These are phyloP conservation scores for Ptyas mucosa DNA, from an alignment of 2,113 vertebrate genomes.

Conservation along the genomic window DNA sequence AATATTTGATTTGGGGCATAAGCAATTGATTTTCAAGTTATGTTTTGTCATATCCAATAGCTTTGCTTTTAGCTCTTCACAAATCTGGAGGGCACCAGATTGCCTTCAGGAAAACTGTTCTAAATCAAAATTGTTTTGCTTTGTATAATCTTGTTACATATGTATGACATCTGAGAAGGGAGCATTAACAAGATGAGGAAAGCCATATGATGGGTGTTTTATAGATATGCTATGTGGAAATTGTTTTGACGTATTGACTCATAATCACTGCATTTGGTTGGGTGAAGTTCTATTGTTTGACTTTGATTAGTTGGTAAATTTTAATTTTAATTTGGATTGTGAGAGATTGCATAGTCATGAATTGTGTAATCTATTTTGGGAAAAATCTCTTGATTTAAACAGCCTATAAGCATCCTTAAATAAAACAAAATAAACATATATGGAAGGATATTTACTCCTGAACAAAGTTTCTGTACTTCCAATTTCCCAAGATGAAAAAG, in stretches of 20 bases:
- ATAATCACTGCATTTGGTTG: not conserved
- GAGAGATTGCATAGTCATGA: not conserved
- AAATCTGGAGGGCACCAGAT: not conserved
- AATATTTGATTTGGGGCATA: not conserved
- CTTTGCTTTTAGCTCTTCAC: not conserved
- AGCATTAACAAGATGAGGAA: slow-evolving; percentile 25
- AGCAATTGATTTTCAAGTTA: not conserved
- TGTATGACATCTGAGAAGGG: slow-evolving; percentile 33
- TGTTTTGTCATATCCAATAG: not conserved
- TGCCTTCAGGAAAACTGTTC: not conserved
- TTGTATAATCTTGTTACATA: slow-evolving; percentile 8
- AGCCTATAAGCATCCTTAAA: not conserved
- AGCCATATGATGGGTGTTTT: not conserved
- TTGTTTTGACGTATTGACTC: not conserved
- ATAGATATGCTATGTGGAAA: not conserved
- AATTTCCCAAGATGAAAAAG: not conserved
- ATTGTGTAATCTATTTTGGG: not conserved
- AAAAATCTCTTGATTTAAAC: not conserved
- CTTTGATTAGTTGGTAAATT: not conserved
- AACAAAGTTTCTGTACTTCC: not conserved
- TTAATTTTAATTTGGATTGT: not conserved
- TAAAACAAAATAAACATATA: not conserved
- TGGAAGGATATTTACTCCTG: not conserved
- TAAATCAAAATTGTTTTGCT: not conserved
- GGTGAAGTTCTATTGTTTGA: not conserved